These are phyloP conservation scores for Trissonchulus latispiculum DNA, from an alignment of 2,888 invertebrate species.

Conservation along the genomic window DNA sequence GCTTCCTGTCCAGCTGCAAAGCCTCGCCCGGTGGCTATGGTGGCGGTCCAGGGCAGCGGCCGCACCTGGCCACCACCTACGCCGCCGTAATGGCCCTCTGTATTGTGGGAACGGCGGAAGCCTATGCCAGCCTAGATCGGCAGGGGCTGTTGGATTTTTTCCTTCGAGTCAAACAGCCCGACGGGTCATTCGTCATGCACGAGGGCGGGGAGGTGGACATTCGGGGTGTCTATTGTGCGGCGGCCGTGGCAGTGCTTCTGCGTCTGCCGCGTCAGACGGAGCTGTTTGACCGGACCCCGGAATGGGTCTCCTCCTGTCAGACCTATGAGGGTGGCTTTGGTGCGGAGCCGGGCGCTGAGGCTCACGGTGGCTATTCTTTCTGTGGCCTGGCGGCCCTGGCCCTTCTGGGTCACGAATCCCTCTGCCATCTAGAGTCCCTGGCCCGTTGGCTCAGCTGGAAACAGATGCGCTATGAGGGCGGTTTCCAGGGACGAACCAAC, in stretches of 20 bases:
- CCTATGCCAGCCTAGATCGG: constrained; percentile 76
- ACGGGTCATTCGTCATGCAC: constrained; percentile 87
- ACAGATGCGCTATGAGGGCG: constrained; percentile 89
- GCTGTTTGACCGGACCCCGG: constrained; percentile 71
- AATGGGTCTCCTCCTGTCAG: constrained; percentile 86
- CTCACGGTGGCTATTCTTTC: constrained; percentile 98
- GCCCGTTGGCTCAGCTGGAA: constrained; percentile 72
- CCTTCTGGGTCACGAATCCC: constrained; percentile 55
- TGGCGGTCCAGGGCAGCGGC: constrained; percentile 75
- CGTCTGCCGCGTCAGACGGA: constrained; percentile 61
- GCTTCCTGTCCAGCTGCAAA: constrained; percentile 29
- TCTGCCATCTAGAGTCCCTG: constrained; percentile 22
- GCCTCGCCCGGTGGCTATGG: constrained; percentile 21
- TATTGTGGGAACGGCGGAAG: constrained; percentile 74
- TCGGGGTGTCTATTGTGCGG: constrained; percentile 91
- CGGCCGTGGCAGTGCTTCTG: constrained; percentile 74
- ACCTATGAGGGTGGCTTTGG: constrained; percentile 98
- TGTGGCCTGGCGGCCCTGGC: constrained; percentile 85
- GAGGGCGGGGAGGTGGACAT: constrained; percentile 63
- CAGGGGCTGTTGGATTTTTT: constrained; percentile 59
- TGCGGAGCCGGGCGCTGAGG: constrained; percentile 85
- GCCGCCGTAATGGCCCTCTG: constrained; percentile 87
- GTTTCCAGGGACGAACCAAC: constrained; percentile 90
- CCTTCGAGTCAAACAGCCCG: constrained; percentile 61
- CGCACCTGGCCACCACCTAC: constrained; percentile 93